Percentiles rank a stretch among this genome's conserved stretches.
Conservation (phyloP, 1,140 invertebrate species). For the Calliphora vicina region DNA sequence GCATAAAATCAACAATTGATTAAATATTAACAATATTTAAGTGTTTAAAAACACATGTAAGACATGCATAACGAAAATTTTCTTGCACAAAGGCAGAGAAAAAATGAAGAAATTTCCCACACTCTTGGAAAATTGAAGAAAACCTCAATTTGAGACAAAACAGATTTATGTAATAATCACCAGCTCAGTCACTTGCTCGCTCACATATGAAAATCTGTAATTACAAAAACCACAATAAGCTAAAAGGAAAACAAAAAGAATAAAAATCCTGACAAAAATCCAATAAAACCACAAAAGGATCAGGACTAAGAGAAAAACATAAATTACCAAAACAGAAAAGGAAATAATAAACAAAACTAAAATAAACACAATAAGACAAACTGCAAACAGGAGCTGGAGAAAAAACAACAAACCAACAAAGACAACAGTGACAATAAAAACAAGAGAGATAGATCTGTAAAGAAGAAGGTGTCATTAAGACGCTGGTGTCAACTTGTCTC, state of each 20-base stretch:
- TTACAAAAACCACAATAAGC: neutral
- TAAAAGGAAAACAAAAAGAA: neutral
- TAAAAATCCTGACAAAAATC: conserved; percentile 5
- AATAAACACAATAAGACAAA: neutral
- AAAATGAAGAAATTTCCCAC: neutral
- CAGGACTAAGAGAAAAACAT: neutral
- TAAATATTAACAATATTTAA: neutral
- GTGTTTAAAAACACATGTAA: neutral
- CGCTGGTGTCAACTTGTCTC: conserved; percentile 9
- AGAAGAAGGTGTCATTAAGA: neutral
- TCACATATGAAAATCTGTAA: neutral
- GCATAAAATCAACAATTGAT: neutral
- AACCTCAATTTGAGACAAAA: neutral
- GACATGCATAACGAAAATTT: neutral
- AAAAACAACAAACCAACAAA: neutral
- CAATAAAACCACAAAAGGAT: conserved; percentile 16
- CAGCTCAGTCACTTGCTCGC: neutral
- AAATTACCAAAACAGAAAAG: neutral
- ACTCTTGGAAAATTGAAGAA: neutral
- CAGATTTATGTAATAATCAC: conserved; percentile 5
- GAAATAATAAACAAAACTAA: neutral
- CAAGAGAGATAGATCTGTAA: neutral
- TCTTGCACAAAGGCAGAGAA: neutral
- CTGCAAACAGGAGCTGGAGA: neutral
- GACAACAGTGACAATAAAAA: no score